Conservation (phyloP, 64 coral and sea anemone species). For the Platygyra sinensis region DNA sequence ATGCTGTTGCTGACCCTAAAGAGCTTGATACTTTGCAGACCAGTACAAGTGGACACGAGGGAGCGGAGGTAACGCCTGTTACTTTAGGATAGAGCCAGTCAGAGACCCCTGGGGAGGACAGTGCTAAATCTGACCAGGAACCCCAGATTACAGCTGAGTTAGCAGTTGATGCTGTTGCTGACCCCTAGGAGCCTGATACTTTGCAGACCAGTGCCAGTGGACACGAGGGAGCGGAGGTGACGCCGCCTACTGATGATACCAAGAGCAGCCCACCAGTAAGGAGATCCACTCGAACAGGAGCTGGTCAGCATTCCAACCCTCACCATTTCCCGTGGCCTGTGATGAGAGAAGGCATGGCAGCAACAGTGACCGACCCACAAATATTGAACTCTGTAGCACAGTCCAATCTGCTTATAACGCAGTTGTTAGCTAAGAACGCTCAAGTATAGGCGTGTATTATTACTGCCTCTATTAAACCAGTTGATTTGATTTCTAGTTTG, state of each 20-base stretch:
- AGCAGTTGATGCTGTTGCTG: background rate
- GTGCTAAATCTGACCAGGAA: background rate
- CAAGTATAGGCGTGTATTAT: background rate
- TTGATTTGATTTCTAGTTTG: background rate
- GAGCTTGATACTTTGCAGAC: no score
- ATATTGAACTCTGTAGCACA: conserved; percentile 58
- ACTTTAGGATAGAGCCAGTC: no score
- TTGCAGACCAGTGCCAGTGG: conserved; percentile 1
- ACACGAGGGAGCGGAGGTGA: background rate
- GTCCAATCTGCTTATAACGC: conserved; percentile 61
- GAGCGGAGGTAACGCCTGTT: no score
- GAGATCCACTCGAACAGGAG: background rate
- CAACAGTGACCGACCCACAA: background rate
- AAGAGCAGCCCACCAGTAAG: background rate
- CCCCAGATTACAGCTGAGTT: background rate
- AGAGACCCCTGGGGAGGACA: no score
- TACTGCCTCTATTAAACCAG: background rate
- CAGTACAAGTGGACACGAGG: no score
- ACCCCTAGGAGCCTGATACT: background rate
- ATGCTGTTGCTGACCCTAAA: background rate
- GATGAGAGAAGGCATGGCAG: conserved; percentile 16
- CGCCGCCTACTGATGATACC: background rate
- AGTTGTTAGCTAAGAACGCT: conserved; percentile 45
- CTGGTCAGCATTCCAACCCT: background rate
- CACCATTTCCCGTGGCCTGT: conserved; percentile 45